Percentiles rank a stretch among this genome's conserved stretches.
Evolutionary conservation across 2,797 vertebrate species (phyloP).

Genomic region (Siniperca undulata): DNA sequence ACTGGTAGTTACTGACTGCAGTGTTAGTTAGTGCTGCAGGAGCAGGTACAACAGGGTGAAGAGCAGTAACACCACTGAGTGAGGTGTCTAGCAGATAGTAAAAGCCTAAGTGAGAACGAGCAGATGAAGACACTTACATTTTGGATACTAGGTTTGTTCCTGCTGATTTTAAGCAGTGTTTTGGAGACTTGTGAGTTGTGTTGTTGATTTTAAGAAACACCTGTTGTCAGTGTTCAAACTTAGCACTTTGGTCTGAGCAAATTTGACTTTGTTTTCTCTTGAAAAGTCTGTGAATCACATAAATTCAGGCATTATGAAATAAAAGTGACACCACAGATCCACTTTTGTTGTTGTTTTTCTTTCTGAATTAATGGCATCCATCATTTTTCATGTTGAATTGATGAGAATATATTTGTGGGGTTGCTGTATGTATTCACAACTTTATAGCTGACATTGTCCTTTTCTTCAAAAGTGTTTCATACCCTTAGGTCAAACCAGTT

Average conservation of each 20-base stretch:
- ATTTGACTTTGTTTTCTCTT: background rate
- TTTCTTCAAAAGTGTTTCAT: background rate
- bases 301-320: background rate
- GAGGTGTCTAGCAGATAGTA: background rate
- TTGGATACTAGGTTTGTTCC: conserved; percentile 1
- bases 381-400: background rate
- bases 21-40: background rate
- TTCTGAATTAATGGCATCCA: background rate
- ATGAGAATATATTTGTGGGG: background rate
- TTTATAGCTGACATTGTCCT: background rate
- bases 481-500: background rate
- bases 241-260: background rate
- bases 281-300: background rate
- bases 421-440: background rate
- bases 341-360: background rate
- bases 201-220: background rate
- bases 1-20: background rate
- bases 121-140: conserved; percentile 6
- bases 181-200: conserved; percentile 37
- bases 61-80: background rate
- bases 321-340: background rate
- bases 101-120: background rate
- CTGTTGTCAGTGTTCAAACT: background rate
- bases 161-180: conserved; percentile 23
- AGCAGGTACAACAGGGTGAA: background rate